phyloP scores from a whole-genome alignment of 2,797 vertebrate genomes.

The Neopelma chrysocephalum region DNA sequence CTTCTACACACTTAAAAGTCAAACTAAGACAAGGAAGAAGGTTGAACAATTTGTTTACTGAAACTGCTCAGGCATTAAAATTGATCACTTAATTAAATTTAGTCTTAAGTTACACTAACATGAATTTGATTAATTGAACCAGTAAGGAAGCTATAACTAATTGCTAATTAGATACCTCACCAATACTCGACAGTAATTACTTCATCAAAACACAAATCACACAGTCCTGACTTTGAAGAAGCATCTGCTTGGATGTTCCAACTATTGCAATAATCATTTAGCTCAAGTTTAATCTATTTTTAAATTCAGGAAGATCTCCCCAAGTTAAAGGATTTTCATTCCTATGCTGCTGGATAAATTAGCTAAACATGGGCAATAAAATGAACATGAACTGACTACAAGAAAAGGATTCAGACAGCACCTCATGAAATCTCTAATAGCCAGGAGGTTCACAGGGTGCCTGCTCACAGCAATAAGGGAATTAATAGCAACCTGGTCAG shows the following conservation, averaged over 20 bases:
- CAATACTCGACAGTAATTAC: constrained; percentile 42
- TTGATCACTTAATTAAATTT: constrained; percentile 59
- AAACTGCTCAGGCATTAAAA: constrained; percentile 48
- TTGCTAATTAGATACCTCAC: constrained; percentile 42
- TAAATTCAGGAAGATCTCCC: background rate
- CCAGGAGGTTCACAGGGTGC: background rate
- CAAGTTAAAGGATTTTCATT: constrained; percentile 9
- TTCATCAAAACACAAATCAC: constrained; percentile 59
- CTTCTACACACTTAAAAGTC: background rate
- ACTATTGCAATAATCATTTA: constrained; percentile 2
- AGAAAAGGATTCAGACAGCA: background rate
- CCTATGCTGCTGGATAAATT: background rate
- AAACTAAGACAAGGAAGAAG: background rate
- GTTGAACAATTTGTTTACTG: constrained; percentile 48
- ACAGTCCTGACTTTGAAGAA: constrained; percentile 24
- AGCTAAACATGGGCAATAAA: background rate
- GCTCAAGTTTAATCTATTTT: constrained; percentile 8
- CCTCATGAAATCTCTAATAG: background rate
- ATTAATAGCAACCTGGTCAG: background rate
- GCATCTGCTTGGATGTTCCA: constrained; percentile 22
- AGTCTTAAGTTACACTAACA: constrained; percentile 48
- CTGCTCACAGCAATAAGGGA: background rate
- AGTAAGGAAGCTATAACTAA: constrained; percentile 53
- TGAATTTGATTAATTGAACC: constrained; percentile 61
- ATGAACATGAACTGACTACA: background rate